Conservation (phyloP, 2,113 vertebrate species). For the Ramphastos sulfuratus region DNA sequence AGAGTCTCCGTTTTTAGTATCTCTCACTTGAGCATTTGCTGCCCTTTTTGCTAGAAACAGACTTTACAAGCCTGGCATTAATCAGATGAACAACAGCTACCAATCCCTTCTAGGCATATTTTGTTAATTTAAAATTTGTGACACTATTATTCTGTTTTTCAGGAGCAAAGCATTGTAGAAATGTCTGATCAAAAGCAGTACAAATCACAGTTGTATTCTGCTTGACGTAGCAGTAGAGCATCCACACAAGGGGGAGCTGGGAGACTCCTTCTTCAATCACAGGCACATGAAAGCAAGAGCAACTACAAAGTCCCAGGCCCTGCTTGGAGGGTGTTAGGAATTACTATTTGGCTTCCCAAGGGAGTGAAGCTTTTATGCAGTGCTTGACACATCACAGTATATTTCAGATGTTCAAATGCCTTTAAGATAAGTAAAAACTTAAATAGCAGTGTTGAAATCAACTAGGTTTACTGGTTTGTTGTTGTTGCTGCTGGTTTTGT, state of each 20-base stretch:
- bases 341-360: slow-evolving; percentile 4
- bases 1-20: neutral
- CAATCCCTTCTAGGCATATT: slow-evolving; percentile 55
- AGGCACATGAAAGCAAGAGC: neutral
- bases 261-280: slow-evolving; percentile 54
- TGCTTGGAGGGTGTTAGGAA: neutral
- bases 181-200: slow-evolving; percentile 50
- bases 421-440: slow-evolving; percentile 16
- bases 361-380: neutral
- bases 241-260: slow-evolving; percentile 57
- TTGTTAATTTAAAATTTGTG: slow-evolving; percentile 67
- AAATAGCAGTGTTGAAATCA: neutral
- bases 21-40: neutral
- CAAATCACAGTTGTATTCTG: slow-evolving; percentile 48
- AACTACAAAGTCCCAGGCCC: neutral
- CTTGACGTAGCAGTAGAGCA: slow-evolving; percentile 38
- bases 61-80: slow-evolving; percentile 53
- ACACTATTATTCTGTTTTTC: slow-evolving; percentile 62
- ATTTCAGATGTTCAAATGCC: neutral
- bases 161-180: slow-evolving; percentile 36
- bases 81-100: slow-evolving; percentile 58
- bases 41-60: neutral
- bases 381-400: neutral
- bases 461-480: neutral
- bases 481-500: neutral